phyloP scores from a whole-genome alignment of 2,888 invertebrate species.

The Bhutanitis thaidina region DNA sequence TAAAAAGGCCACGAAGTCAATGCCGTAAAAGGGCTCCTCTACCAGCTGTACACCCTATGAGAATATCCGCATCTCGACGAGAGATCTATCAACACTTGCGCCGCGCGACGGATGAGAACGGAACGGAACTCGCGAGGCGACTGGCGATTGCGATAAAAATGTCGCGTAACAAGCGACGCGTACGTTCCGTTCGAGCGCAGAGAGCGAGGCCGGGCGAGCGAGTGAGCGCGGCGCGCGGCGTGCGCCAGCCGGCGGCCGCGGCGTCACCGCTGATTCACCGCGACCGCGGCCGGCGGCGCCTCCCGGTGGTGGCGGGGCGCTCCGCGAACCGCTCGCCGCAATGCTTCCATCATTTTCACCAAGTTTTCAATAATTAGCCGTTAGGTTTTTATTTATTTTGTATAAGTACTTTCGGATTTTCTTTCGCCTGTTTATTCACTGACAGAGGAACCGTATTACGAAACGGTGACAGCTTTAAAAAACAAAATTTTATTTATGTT shows the following conservation, averaged over 20 bases:
- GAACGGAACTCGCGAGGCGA: conserved; percentile 13
- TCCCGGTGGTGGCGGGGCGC: conserved; percentile 23
- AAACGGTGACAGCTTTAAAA: no score
- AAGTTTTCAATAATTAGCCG: neutral
- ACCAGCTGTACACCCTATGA: neutral
- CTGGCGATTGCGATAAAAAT: conserved; percentile 18
- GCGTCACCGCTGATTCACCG: conserved; percentile 21
- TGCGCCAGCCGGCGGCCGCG: conserved; percentile 9
- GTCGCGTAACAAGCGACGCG: conserved; percentile 23
- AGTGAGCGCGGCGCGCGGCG: conserved; percentile 18
- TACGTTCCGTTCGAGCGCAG: conserved; percentile 39
- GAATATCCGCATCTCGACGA: neutral
- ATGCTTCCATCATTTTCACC: neutral
- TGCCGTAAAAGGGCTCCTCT: neutral
- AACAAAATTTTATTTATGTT: no score
- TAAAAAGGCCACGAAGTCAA: neutral
- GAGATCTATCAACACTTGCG: conserved; percentile 3
- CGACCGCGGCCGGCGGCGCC: conserved; percentile 18
- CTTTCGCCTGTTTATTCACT: no score
- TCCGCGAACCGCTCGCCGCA: conserved; percentile 25
- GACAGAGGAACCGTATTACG: no score
- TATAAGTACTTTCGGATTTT: no score
- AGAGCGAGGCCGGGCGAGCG: conserved; percentile 37
- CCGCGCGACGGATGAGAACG: conserved; percentile 3
- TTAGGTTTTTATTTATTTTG: no score